Percentiles rank a stretch among this genome's conserved stretches.
phyloP scores from a whole-genome alignment of 92 coral and sea anemone genomes.

The Porites divaricata region DNA sequence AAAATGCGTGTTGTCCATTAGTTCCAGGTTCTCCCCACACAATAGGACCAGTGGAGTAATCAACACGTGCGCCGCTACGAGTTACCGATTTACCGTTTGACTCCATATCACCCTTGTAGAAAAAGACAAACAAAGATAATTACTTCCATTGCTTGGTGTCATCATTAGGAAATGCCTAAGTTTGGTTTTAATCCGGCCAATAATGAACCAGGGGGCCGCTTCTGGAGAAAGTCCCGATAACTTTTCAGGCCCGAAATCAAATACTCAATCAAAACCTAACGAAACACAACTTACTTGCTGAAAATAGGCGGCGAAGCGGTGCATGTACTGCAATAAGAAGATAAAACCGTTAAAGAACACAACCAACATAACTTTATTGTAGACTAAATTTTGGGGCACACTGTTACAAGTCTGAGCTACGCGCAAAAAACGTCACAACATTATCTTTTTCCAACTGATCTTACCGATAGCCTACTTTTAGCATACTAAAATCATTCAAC shows the following conservation, averaged over 20 bases:
- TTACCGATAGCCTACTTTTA: no score
- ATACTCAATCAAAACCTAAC: no score
- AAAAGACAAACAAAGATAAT: background rate
- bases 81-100: conserved; percentile 92
- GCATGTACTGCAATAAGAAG: conserved; percentile 79
- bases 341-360: background rate
- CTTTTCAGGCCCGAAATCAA: background rate
- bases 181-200: no score
- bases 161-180: no score
- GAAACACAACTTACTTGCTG: conserved; percentile 76
- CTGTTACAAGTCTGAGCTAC: no score
- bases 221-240: background rate
- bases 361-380: no score
- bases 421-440: no score
- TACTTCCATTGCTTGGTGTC: no score
- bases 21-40: conserved; percentile 99
- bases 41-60: conserved; percentile 95
- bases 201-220: background rate
- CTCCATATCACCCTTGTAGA: conserved; percentile 94
- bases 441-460: no score
- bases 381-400: no score
- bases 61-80: conserved; percentile 77
- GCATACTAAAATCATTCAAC: no score
- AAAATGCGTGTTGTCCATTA: conserved; percentile 98
- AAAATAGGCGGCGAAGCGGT: conserved; percentile 97